Conservation (phyloP, 2,888 invertebrate genomes). For the Trimorus sp. region DNA sequence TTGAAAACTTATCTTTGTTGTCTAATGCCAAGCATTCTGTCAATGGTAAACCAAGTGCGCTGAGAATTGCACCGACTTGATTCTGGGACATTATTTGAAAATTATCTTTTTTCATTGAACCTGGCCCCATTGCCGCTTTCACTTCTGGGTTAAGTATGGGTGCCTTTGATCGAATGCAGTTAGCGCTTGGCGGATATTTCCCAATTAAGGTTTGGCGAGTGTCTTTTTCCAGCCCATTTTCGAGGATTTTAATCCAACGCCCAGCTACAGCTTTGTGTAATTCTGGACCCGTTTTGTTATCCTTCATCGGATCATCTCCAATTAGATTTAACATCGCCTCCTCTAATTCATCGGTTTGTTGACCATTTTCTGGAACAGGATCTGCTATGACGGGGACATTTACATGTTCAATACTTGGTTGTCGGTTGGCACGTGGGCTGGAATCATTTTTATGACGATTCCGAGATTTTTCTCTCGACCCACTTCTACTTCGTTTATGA, state of each 20-base stretch:
- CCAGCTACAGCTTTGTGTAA: not conserved
- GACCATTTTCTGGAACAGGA: too few species aligned
- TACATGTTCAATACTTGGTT: too few species aligned
- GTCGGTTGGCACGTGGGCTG: too few species aligned
- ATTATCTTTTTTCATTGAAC: constrained; percentile 1
- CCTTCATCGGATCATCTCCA: not conserved
- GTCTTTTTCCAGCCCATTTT: constrained; percentile 7
- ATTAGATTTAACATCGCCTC: not conserved
- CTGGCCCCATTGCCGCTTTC: constrained; percentile 3
- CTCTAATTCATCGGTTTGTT: not conserved
- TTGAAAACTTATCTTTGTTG: not conserved
- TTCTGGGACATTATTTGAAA: not conserved
- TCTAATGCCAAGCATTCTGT: not conserved
- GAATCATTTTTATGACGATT: not conserved
- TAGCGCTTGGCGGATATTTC: not conserved
- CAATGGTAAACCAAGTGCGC: constrained; percentile 9
- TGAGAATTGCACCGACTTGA: constrained; percentile 5
- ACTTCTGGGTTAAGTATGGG: constrained; percentile 20
- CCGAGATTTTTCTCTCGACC: not conserved
- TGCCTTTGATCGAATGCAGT: not conserved
- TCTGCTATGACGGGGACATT: too few species aligned
- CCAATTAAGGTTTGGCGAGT: not conserved
- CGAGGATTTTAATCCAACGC: constrained; percentile 10
- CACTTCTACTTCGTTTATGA: not conserved
- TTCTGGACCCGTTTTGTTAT: not conserved